Conservation (phyloP, 2,888 invertebrate species). For the Papilio demoleus region DNA sequence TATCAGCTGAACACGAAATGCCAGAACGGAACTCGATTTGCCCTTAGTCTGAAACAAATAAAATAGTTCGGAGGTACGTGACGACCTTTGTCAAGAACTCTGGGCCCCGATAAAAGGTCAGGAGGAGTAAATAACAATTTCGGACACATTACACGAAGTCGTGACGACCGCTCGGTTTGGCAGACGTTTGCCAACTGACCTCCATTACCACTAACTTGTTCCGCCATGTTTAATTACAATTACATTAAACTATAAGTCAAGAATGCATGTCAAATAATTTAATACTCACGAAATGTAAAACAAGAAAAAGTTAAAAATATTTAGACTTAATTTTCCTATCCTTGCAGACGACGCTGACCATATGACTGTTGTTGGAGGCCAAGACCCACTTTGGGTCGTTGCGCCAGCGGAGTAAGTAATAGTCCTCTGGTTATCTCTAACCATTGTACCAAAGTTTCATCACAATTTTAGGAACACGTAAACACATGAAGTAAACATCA, state of each 20-base stretch:
- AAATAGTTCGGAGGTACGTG: slow-evolving; percentile 58
- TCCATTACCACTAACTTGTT: slow-evolving; percentile 2
- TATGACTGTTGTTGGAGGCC: too few species aligned
- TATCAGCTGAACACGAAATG: slow-evolving; percentile 29
- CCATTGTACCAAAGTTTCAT: neutral
- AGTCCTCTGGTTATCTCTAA: too few species aligned
- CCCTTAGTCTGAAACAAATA: slow-evolving; percentile 49
- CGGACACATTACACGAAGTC: slow-evolving; percentile 46
- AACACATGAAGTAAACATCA: neutral
- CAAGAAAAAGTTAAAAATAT: too few species aligned
- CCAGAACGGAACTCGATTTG: slow-evolving; percentile 25
- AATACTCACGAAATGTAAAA: too few species aligned
- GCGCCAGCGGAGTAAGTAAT: too few species aligned
- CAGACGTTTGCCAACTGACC: slow-evolving; percentile 32
- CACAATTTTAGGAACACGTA: neutral
- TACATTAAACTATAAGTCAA: neutral
- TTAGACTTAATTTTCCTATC: too few species aligned
- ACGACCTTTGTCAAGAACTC: slow-evolving; percentile 70
- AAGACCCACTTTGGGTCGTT: too few species aligned
- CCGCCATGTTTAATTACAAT: slow-evolving; percentile 18
- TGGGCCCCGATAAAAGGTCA: slow-evolving; percentile 66
- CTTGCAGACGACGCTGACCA: too few species aligned
- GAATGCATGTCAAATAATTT: too few species aligned
- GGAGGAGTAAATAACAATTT: slow-evolving; percentile 53
- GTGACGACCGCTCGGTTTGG: slow-evolving; percentile 34